Evolutionary conservation across 2,888 invertebrate genomes (phyloP), one percentile per base, ranked within the genome.

Genomic region (Bombylius discolor): DNA sequence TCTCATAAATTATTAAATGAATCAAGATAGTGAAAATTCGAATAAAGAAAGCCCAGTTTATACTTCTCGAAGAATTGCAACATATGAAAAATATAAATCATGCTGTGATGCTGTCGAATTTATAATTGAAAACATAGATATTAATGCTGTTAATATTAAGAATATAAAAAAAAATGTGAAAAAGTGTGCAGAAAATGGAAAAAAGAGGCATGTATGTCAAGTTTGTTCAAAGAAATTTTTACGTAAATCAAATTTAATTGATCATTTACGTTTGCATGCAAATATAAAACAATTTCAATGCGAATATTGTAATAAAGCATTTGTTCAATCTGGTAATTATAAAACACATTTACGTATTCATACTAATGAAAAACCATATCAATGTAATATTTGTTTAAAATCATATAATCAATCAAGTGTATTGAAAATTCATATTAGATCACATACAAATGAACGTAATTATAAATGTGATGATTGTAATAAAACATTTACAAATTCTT

Each of bases 311-410:
- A 62, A 59, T 23, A 65, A 65, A 46, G 53, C 61, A 3, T 66
- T 66, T 42, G 65, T 65, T 5, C 66, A 66, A 50, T 53, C 62
- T 9, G 65, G 59, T 4, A 66, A 65, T 51, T 65, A 62, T 47
- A 61, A 62, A 14, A 59, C 62, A 1, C 66, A 66, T 31, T 11
- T 65, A 33, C 51, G 64, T 32, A 62, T 57, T 4, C 66, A 66
- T 39, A 64, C 65, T 1, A 63, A 63, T 12, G 66, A 65, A n/a
- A 59, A 62, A 8, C 66, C 65, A 4, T 66, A 47, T 39, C 36
- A 49, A 6, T 66, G 66, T 49, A 33, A 55, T 1, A 32, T 63
- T 1, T 66, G 66, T 46, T 5, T 31, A 1, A 65, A 65, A 56
- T 47, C 60, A 1, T 66, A 63, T 51, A 61, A 54, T 54, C 66